phyloP scores from a whole-genome alignment of 2,797 vertebrate genomes.

The Syngnathus acus region DNA sequence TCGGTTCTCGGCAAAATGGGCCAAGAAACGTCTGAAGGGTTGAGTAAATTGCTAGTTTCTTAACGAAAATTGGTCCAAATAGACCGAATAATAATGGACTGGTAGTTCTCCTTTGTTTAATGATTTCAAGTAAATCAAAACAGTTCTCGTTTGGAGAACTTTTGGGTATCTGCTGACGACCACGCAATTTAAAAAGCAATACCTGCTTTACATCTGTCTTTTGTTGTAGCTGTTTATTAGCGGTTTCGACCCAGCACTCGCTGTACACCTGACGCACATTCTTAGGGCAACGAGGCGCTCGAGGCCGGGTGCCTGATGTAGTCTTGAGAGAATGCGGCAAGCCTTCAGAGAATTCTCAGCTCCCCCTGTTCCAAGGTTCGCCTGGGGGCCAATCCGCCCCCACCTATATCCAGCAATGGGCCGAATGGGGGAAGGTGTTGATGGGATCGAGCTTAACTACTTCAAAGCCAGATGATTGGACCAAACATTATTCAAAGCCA shows the following conservation, averaged over 20 bases:
- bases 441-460: conserved; percentile 10
- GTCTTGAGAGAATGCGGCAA: conserved; percentile 33
- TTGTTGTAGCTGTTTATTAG: conserved; percentile 1
- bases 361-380: conserved; percentile 20
- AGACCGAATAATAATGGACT: no score
- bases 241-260: conserved; percentile 34
- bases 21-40: neutral
- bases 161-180: neutral
- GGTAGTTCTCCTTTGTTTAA: no score
- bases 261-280: conserved; percentile 41
- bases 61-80: no score
- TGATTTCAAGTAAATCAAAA: no score
- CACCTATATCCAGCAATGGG: conserved; percentile 5
- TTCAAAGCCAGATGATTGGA: conserved; percentile 39
- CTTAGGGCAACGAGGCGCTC: conserved; percentile 24
- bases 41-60: neutral
- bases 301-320: conserved; percentile 23
- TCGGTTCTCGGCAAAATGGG: neutral
- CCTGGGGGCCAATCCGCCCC: conserved; percentile 9
- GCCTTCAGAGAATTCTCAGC: conserved; percentile 22
- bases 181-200: neutral
- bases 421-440: conserved; percentile 6
- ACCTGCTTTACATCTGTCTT: neutral
- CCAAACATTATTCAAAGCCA: conserved; percentile 27
- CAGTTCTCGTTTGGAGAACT: neutral